Base-by-base conservation (phyloP, 2,113 vertebrate species). In the Pica pica region DNA sequence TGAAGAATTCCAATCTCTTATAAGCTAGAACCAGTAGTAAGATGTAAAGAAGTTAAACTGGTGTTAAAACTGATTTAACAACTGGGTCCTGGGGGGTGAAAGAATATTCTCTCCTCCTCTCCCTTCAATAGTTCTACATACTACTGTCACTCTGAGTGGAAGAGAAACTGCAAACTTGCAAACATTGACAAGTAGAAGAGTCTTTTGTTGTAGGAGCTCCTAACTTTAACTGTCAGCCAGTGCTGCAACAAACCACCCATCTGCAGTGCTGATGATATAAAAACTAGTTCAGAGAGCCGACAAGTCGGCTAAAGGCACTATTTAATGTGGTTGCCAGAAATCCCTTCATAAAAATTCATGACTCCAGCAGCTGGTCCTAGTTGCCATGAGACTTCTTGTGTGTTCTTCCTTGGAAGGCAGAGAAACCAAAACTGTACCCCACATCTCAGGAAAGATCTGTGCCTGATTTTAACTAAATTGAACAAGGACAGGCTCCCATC, bases 271-370 rank as follows among this genome's bases (percentile, higher is more conserved):
- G 41, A 17, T 65, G 71, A 73, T 71, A 69, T 9, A 86, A 73
- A 91, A 91, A 60, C 44, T 42, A 56, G 57, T 79, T 88, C 65
- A 75, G 67, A 76, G 60, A 74, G 52, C 35, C 1, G 0, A 37
- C 47, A 23, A 30, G 50, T 28, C 1, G 6, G 82, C 64, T 77
- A 41, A 69, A 77, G 31, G 14, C 46, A 35, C 64, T 82, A 68
- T 69, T 92, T 87, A 37, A 90, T 79, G 88, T 82, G 88, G 83
- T 42, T 95, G 83, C 79, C 91, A 90, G 53, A 93, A 94, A 88
- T 70, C 39, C 33, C 57, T 83, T 89, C 33, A 30, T 79, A 80
- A 67, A 92, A 92, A 82, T 50, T 52, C n/a, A 56, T 87, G 4
- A n/a, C 41, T 90, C 35, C 42, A 80, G 49, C 79, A 93, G 53